These are phyloP conservation scores for Antheraea mylitta DNA, from an alignment of 1,140 invertebrate genomes.

Conservation along the genomic window DNA sequence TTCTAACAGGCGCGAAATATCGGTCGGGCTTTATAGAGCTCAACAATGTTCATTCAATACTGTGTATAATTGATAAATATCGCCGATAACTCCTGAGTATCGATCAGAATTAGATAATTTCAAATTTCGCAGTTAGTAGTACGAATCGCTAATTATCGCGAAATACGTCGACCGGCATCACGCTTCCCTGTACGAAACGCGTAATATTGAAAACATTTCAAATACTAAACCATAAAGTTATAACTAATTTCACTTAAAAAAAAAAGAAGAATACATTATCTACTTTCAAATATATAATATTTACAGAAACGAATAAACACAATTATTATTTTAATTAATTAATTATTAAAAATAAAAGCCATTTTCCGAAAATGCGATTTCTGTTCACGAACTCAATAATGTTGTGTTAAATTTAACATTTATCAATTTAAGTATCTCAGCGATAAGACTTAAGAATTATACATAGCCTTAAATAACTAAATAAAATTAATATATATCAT, in stretches of 20 bases:
- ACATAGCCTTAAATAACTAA: constrained; percentile 24
- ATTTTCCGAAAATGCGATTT: constrained; percentile 15
- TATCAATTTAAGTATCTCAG: constrained; percentile 36
- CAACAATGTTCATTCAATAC: too few relatives aligned
- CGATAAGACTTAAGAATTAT: constrained; percentile 12
- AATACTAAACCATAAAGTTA: background rate
- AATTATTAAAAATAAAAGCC: background rate
- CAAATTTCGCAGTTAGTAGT: too few relatives aligned
- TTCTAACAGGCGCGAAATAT: too few relatives aligned
- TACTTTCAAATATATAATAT: constrained; percentile 6
- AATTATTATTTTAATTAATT: background rate
- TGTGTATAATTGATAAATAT: too few relatives aligned
- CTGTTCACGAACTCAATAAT: background rate
- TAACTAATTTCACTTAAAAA: background rate
- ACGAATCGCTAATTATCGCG: background rate
- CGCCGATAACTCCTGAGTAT: too few relatives aligned
- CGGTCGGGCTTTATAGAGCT: too few relatives aligned
- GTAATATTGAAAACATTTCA: background rate
- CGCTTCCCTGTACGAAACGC: background rate
- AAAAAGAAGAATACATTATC: background rate
- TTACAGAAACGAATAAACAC: constrained; percentile 5
- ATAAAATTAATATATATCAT: constrained; percentile 21
- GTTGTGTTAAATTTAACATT: constrained; percentile 16
- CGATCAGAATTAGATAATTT: too few relatives aligned
- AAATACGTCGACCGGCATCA: background rate